Percentiles rank a stretch among this genome's conserved stretches.
phyloP scores from a whole-genome alignment of 2,797 vertebrate genomes.

The Heterohyrax brucei region DNA sequence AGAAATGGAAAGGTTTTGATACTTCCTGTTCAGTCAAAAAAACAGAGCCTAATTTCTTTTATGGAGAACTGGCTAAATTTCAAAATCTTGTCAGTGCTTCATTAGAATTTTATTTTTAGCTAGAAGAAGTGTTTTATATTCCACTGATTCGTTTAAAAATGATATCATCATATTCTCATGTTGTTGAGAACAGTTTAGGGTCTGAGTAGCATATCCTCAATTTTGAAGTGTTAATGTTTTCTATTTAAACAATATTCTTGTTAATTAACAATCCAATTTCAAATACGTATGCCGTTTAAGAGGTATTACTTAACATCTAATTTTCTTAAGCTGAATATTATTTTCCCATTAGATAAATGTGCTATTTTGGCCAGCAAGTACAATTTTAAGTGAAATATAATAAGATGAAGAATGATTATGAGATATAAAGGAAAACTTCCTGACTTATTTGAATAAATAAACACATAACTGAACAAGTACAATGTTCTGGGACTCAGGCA shows the following conservation, averaged over 20 bases:
- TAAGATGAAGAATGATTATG: slow-evolving; percentile 25
- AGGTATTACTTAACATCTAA: slow-evolving; percentile 42
- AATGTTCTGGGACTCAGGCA: background rate
- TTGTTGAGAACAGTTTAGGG: slow-evolving; percentile 25
- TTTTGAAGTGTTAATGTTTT: slow-evolving; percentile 69
- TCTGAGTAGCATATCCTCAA: slow-evolving; percentile 1
- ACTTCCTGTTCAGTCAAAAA: slow-evolving; percentile 69
- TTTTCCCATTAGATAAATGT: slow-evolving; percentile 41
- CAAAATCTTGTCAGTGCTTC: slow-evolving; percentile 72
- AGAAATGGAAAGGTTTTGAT: slow-evolving; percentile 44
- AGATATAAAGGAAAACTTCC: background rate
- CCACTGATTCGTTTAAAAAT: slow-evolving; percentile 66
- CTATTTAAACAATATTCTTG: slow-evolving; percentile 57
- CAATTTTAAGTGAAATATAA: slow-evolving; percentile 64
- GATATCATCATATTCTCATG: slow-evolving; percentile 23
- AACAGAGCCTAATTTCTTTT: slow-evolving; percentile 77
- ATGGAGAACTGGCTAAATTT: slow-evolving; percentile 63
- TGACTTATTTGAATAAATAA: slow-evolving; percentile 1
- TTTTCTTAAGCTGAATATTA: slow-evolving; percentile 62
- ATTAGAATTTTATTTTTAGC: slow-evolving; percentile 77
- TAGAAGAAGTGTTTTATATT: slow-evolving; percentile 68
- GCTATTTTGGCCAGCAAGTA: slow-evolving; percentile 37
- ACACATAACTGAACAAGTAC: background rate
- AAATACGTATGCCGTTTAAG: slow-evolving; percentile 55
- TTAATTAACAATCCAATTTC: slow-evolving; percentile 71